Percentiles rank a stretch among this genome's conserved stretches.
These are phyloP conservation scores for Drosophila infuscata DNA, from an alignment of 2,888 invertebrate genomes.

Conservation along the genomic window DNA sequence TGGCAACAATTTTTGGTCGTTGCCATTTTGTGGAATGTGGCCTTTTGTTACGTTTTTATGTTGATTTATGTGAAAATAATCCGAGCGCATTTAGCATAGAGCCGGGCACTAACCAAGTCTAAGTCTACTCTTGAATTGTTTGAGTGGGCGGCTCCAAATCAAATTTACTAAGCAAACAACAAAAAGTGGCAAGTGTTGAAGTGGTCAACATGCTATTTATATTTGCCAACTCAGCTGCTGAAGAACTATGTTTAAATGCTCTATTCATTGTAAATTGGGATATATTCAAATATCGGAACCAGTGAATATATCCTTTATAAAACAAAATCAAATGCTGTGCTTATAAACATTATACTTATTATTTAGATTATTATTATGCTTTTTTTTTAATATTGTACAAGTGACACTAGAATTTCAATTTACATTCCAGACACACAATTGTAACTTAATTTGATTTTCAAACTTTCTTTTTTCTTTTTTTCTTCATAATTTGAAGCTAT, in stretches of 20 bases:
- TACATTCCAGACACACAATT: slow-evolving; percentile 10
- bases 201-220: slow-evolving; percentile 29
- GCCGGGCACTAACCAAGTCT: slow-evolving; percentile 29
- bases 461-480: not conserved
- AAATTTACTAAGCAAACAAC: slow-evolving; percentile 54
- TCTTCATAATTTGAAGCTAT: slow-evolving; percentile 6
- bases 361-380: not conserved
- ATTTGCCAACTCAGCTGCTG: not conserved
- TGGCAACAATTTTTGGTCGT: slow-evolving; percentile 24
- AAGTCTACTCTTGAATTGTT: slow-evolving; percentile 27
- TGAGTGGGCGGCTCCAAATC: slow-evolving; percentile 48
- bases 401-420: not conserved
- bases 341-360: not conserved
- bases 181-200: slow-evolving; percentile 44
- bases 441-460: slow-evolving; percentile 19
- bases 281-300: not conserved
- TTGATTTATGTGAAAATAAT: slow-evolving; percentile 78
- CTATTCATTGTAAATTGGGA: not conserved
- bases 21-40: slow-evolving; percentile 31
- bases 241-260: not conserved
- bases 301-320: not conserved
- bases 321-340: not conserved
- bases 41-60: slow-evolving; percentile 71
- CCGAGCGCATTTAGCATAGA: slow-evolving; percentile 67
- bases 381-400: not conserved